Percentiles rank a stretch among this genome's conserved stretches.
Evolutionary conservation across 2,113 vertebrate genomes (phyloP).

Genomic region (Serinus canaria): DNA sequence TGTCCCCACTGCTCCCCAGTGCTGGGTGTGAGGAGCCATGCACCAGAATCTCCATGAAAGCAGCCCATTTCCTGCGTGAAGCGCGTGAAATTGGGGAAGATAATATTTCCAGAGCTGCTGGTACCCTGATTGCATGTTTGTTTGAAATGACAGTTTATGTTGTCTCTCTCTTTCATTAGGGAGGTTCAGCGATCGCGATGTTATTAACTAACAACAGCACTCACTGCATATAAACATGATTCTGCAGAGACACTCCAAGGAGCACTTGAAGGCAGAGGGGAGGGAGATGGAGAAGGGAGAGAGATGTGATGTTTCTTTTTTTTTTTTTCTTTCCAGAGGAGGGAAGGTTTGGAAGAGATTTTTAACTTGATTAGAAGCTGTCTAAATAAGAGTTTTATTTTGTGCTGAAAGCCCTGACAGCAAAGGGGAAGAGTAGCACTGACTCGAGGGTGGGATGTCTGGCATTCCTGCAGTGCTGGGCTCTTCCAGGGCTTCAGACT

Average conservation of each 20-base stretch:
- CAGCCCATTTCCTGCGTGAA: conserved; percentile 59
- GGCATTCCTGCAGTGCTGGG: not conserved
- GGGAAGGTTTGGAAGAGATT: not conserved
- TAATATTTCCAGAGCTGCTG: conserved; percentile 64
- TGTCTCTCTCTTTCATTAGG: conserved; percentile 76
- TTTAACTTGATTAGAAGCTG: not conserved
- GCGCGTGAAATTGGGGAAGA: conserved; percentile 74
- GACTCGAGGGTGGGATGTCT: not conserved
- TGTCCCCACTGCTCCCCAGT: conserved; percentile 16
- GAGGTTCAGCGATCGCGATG: conserved; percentile 69
- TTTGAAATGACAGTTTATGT: conserved; percentile 77
- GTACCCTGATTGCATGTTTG: conserved; percentile 76
- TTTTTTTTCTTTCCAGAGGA: not conserved
- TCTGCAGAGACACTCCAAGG: conserved; percentile 68
- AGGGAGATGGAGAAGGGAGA: conserved; percentile 12
- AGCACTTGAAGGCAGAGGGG: conserved; percentile 70
- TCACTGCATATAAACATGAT: conserved; percentile 75
- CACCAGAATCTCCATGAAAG: conserved; percentile 49
- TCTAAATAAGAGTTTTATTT: not conserved
- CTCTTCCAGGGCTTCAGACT: not conserved
- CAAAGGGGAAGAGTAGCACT: not conserved
- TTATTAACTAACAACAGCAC: conserved; percentile 77
- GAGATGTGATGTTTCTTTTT: not conserved
- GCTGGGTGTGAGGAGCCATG: not conserved
- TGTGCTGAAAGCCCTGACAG: not conserved